phyloP scores from a whole-genome alignment of 2,113 vertebrate genomes.

The Paramisgurnus dabryanus region DNA sequence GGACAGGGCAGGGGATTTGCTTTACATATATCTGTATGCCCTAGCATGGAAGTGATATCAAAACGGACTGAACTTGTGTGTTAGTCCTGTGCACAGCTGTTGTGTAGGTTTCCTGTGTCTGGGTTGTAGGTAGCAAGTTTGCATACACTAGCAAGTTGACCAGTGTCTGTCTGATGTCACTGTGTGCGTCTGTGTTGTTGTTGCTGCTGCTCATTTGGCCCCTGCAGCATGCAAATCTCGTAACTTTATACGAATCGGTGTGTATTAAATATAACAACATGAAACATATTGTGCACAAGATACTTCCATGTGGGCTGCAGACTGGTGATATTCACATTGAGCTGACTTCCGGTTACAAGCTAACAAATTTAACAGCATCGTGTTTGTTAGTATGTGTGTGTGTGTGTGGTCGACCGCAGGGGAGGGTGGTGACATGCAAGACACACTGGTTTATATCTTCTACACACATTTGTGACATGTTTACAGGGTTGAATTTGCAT shows the following conservation, averaged over 20 bases:
- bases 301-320: conserved; percentile 39
- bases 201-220: conserved; percentile 14
- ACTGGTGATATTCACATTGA: conserved; percentile 13
- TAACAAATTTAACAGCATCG: conserved; percentile 29
- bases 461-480: conserved; percentile 9
- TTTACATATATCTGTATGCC: conserved; percentile 27
- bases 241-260: conserved; percentile 17
- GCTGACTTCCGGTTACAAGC: conserved; percentile 36
- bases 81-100: neutral
- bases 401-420: conserved; percentile 9
- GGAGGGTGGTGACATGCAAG: conserved; percentile 25
- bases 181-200: neutral
- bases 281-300: neutral
- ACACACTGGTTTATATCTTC: conserved; percentile 18
- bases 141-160: conserved; percentile 39
- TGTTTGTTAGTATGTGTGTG: conserved; percentile 3
- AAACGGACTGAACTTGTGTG: neutral
- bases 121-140: conserved; percentile 26
- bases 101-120: neutral
- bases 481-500: neutral
- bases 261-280: neutral
- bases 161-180: conserved; percentile 28
- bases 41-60: neutral
- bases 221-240: conserved; percentile 6
- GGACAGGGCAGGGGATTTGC: conserved; percentile 30